A percentile compares a stretch with the other conserved stretches of the same genome.
phyloP scores from a whole-genome alignment of 2,113 vertebrate species.

The Piprites chloris region DNA sequence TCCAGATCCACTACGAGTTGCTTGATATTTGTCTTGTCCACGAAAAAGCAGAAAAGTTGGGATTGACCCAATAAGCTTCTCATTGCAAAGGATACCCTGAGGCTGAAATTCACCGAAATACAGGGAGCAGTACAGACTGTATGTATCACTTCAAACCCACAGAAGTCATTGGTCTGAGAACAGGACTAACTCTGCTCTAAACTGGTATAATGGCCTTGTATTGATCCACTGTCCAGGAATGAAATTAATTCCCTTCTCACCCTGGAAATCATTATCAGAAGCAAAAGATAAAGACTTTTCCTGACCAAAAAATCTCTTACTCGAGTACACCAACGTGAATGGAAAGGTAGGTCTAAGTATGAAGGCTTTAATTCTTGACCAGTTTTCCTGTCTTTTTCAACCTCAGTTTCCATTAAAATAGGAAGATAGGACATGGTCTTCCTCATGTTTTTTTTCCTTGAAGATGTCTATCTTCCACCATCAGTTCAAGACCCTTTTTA shows the following conservation, averaged over 20 bases:
- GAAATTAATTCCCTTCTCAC: neutral
- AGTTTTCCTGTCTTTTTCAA: neutral
- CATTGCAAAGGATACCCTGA: neutral
- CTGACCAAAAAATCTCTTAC: neutral
- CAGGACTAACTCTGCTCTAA: neutral
- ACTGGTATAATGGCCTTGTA: neutral
- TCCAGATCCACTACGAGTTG: fast-evolving
- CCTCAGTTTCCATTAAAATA: neutral
- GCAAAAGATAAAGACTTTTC: neutral
- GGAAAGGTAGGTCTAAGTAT: neutral
- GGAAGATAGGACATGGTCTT: neutral
- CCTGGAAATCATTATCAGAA: neutral
- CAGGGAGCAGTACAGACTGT: neutral
- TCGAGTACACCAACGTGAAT: neutral
- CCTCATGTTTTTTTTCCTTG: neutral
- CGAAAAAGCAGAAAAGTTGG: neutral
- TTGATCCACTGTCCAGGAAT: neutral
- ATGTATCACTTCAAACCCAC: neutral
- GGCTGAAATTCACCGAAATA: neutral
- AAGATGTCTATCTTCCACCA: neutral
- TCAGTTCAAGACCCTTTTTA: neutral
- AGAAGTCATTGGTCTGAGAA: neutral
- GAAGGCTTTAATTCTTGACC: neutral
- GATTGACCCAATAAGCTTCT: neutral
- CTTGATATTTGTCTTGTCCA: neutral